These are phyloP conservation scores for Standfussiana lucernea DNA, from an alignment of 2,888 invertebrate genomes.

Conservation along the genomic window DNA sequence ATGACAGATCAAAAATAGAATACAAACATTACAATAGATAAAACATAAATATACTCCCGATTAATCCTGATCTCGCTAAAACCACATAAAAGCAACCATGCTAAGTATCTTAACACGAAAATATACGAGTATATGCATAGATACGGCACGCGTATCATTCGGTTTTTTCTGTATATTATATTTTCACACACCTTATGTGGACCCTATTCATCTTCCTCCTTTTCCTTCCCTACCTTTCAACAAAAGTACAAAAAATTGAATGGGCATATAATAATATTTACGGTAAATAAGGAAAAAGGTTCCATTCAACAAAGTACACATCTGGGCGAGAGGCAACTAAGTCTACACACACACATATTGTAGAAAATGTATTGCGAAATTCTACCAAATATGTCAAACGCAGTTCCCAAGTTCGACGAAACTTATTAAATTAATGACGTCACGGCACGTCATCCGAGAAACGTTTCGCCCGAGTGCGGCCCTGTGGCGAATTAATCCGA, in stretches of 20 bases:
- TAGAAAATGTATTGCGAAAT: conserved; percentile 37
- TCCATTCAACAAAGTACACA: conserved; percentile 41
- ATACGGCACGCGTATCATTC: not conserved
- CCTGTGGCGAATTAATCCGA: conserved; percentile 82
- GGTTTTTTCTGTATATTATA: not conserved
- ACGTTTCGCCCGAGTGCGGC: conserved; percentile 75
- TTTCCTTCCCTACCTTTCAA: conserved; percentile 7
- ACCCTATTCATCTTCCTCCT: conserved; percentile 18
- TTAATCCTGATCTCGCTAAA: not conserved
- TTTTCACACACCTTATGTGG: not conserved
- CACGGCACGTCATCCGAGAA: conserved; percentile 72
- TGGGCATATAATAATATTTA: conserved; percentile 47
- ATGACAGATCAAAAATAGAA: not conserved
- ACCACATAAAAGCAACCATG: not conserved
- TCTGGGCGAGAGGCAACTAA: conserved; percentile 17
- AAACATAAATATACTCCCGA: not conserved
- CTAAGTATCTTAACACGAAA: not conserved
- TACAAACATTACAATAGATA: not conserved
- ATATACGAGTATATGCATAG: not conserved
- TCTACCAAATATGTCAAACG: conserved; percentile 51
- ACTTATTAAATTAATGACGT: conserved; percentile 75
- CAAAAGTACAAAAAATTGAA: conserved; percentile 48
- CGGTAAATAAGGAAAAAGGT: conserved; percentile 40
- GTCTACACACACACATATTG: conserved; percentile 12
- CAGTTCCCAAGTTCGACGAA: conserved; percentile 53